Evolutionary conservation across 2,113 vertebrate species (phyloP), one percentile per base, ranked within the genome.

Genomic region (Poeciliopsis retropinna): DNA sequence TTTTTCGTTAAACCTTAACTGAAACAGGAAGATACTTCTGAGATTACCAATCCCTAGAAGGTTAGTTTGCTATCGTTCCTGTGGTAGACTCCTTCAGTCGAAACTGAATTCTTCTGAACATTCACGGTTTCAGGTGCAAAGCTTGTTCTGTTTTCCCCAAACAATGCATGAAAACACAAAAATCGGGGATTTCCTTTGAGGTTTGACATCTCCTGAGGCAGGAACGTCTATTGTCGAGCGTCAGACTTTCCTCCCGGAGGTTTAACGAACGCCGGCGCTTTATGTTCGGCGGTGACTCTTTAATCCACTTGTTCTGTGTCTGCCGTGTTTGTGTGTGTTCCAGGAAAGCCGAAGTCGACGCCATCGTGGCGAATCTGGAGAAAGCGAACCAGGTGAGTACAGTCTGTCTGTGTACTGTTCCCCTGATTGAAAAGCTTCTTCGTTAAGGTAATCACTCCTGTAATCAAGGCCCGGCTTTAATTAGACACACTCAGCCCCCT

Each of bases 371-470:
- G 0, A 97, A 97, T 89, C 95, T 99, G 4, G 96, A 98, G 88
- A 97, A 97, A 90, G 97, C 97, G 72, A 97, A 97, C 91, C 97
- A 97, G 96, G 98, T 99, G 92, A 97, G 96, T 81, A 41, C 67
- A 15, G 70, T 72, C 70, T 75, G 72, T 61, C 37, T 82, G 81
- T 82, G 81, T 79, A 3, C 83, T 37, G 64, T 76, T 63, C 27
- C 70, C 76, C 76, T 93, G 91, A 92, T 92, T 92, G 87, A 93
- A 88, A 91, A 89, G 87, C 88, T 82, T 85, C 88, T 88, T 91
- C 86, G 86, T 92, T 91, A 89, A 92, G 83, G 84, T 93, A 94
- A 94, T 94, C 90, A 94, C 91, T 92, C 87, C 90, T 90, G 85
- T 93, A 95, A 94, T 95, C 94, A 94, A 92, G 93, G 88, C 76